A percentile compares a stretch with the other conserved stretches of the same genome.
Evolutionary conservation across 2,888 invertebrate species (phyloP).

Genomic region (Rosalia funebris): DNA sequence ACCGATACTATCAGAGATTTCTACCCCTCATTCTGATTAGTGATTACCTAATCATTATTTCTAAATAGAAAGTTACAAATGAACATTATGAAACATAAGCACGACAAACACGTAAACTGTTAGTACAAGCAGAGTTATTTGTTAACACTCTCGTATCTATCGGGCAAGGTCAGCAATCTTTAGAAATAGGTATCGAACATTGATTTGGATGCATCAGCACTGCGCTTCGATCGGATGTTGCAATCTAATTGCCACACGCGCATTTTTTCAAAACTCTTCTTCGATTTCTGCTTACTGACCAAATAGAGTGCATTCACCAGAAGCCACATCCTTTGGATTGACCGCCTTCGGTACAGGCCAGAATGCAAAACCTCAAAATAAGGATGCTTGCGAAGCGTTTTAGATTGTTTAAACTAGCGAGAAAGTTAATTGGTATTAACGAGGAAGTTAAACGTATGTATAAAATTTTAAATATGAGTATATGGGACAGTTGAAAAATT

Average conservation of each 20-base stretch:
- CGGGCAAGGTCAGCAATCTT: conserved; percentile 30
- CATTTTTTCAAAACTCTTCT: conserved; percentile 44
- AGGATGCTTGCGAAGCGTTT: too few relatives aligned
- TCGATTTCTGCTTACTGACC: conserved; percentile 51
- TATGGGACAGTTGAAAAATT: too few relatives aligned
- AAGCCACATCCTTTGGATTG: conserved; percentile 27
- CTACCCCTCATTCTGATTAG: too few relatives aligned
- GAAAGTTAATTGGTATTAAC: too few relatives aligned
- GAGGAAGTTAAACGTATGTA: too few relatives aligned
- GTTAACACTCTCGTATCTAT: conserved; percentile 21
- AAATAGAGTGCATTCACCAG: conserved; percentile 49
- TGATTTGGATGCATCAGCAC: conserved; percentile 42
- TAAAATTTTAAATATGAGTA: too few relatives aligned
- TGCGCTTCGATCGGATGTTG: conserved; percentile 40
- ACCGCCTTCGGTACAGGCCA: conserved; percentile 5
- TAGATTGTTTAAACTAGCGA: too few relatives aligned
- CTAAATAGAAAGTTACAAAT: background rate
- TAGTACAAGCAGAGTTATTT: background rate
- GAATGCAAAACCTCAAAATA: background rate
- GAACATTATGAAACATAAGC: background rate
- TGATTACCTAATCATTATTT: too few relatives aligned
- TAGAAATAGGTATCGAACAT: conserved; percentile 39
- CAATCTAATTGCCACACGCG: conserved; percentile 36
- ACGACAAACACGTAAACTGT: conserved; percentile 4
- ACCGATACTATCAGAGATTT: too few relatives aligned